Evolutionary conservation across 2,113 vertebrate species (phyloP).

Genomic region (Sceloporus tristichus): DNA sequence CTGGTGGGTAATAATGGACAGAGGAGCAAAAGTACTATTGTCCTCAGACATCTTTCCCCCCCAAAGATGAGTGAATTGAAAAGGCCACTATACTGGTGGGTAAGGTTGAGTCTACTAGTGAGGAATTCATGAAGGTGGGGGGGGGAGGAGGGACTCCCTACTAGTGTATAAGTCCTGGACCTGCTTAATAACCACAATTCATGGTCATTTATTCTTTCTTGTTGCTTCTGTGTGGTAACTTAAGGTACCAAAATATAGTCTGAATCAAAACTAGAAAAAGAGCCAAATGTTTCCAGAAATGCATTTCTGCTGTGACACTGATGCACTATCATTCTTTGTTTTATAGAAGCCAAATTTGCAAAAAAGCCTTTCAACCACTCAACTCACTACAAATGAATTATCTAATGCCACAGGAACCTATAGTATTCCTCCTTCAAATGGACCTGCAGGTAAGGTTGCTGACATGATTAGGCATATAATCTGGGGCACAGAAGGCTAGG

Average conservation of each 20-base stretch:
- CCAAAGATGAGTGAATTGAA: background rate
- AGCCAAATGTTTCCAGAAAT: background rate
- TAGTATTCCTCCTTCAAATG: slow-evolving; percentile 44
- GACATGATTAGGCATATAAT: background rate
- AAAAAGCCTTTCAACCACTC: slow-evolving; percentile 31
- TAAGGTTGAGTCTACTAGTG: background rate
- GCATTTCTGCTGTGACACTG: background rate
- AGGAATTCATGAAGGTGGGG: background rate
- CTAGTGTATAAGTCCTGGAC: too few species aligned
- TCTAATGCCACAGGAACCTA: slow-evolving; percentile 29
- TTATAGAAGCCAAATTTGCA: slow-evolving; percentile 65
- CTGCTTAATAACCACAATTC: background rate
- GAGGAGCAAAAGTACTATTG: background rate
- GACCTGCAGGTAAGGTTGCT: slow-evolving; percentile 71
- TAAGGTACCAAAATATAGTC: background rate
- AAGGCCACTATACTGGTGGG: background rate
- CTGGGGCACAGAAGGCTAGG: background rate
- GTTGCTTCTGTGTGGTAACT: background rate
- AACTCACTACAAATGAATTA: slow-evolving; percentile 63
- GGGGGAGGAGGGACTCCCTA: background rate
- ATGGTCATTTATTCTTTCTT: background rate
- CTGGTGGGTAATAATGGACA: too few species aligned
- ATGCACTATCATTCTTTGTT: slow-evolving; percentile 41
- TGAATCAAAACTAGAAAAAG: background rate
- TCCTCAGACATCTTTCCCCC: background rate